These are phyloP conservation scores for Manduca sexta DNA, from an alignment of 1,140 invertebrate species.

Conservation along the genomic window DNA sequence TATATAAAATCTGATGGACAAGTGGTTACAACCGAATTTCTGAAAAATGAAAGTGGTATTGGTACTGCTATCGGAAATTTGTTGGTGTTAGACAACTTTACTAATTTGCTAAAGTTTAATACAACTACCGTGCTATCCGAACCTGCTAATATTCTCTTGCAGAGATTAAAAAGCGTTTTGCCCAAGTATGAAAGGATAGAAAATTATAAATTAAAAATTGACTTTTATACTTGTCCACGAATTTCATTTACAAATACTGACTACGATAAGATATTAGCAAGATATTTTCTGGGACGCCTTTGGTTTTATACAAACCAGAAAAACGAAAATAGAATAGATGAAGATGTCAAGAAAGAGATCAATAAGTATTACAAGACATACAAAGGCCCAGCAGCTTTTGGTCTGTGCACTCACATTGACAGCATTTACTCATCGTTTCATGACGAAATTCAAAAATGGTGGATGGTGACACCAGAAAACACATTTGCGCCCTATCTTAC, in stretches of 20 bases:
- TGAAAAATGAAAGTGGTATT: conserved; percentile 9
- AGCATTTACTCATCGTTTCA: conserved; percentile 17
- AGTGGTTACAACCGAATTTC: conserved; percentile 1
- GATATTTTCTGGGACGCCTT: conserved; percentile 12
- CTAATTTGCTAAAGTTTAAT: conserved; percentile 10
- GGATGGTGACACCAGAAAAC: conserved; percentile 7
- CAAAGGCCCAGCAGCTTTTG: conserved; percentile 9
- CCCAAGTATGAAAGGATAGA: conserved; percentile 2
- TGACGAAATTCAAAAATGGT: conserved; percentile 23
- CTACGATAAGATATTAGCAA: conserved; percentile 7
- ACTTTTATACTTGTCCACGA: conserved; percentile 9
- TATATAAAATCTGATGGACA: not conserved
- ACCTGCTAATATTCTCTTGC: not conserved
- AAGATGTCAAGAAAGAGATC: conserved; percentile 13
- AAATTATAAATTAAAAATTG: conserved; percentile 11
- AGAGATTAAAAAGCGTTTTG: conserved; percentile 2
- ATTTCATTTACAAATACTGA: conserved; percentile 5
- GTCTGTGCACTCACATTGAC: conserved; percentile 15
- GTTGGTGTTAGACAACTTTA: conserved; percentile 6
- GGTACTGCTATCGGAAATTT: conserved; percentile 16
- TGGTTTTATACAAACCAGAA: conserved; percentile 20
- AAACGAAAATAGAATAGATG: conserved; percentile 11
- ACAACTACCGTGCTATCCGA: not conserved
- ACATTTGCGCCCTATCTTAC: conserved; percentile 11
- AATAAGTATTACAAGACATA: conserved; percentile 7